These are phyloP conservation scores for Mustela nigripes DNA, from an alignment of 2,113 vertebrate species.

Conservation along the genomic window DNA sequence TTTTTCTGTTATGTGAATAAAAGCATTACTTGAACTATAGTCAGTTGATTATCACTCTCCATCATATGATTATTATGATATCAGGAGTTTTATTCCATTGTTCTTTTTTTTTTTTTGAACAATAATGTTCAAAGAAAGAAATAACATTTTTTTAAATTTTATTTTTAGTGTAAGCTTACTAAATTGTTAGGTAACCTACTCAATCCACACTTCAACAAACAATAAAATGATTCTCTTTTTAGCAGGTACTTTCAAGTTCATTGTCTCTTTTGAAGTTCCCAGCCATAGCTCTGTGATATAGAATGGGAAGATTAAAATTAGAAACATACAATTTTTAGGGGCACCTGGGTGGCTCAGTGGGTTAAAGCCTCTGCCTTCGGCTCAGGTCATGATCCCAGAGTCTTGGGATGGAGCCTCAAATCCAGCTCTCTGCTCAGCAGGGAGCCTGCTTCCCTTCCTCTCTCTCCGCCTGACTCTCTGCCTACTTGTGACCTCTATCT, in stretches of 20 bases:
- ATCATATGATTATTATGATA: not conserved
- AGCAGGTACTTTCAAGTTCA: not conserved
- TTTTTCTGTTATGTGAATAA: not conserved
- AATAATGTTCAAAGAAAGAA: not conserved
- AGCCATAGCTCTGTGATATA: not conserved
- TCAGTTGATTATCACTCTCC: not conserved
- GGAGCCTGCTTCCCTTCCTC: too few relatives aligned
- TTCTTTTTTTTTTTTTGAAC: not conserved
- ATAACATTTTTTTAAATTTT: not conserved
- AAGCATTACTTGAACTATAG: not conserved
- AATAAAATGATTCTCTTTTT: not conserved
- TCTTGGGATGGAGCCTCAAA: too few relatives aligned
- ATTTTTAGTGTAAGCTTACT: not conserved
- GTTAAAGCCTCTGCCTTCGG: too few relatives aligned
- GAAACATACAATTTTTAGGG: not conserved
- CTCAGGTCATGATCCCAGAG: too few relatives aligned
- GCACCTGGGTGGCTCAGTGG: too few relatives aligned
- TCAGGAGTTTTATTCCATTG: accelerated
- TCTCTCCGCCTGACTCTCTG: too few relatives aligned
- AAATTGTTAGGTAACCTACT: not conserved
- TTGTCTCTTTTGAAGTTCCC: not conserved
- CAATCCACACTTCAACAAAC: not conserved
- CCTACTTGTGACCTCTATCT: too few relatives aligned
- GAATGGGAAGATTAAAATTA: not conserved
- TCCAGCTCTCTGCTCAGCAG: too few relatives aligned